phyloP scores from a whole-genome alignment of 37 sponge, comb jelly and placozoan genomes.

The Oscarella lobularis region DNA sequence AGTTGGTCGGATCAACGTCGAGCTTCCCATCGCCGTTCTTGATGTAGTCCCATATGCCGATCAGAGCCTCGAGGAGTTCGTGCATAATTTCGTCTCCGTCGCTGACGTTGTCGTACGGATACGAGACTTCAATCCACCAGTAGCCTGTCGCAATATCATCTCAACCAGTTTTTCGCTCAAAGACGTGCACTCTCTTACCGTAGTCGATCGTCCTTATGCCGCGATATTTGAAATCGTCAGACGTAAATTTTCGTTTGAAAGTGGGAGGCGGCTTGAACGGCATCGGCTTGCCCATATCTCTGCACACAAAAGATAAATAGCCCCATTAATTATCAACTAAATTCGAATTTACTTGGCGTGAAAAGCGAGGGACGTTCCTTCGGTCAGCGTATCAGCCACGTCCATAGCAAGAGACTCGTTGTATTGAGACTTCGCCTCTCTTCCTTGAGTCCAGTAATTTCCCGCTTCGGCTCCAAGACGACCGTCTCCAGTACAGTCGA shows the following conservation, averaged over 20 bases:
- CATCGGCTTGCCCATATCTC: not conserved
- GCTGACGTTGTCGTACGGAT: not conserved
- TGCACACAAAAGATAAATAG: not conserved
- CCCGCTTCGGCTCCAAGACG: not conserved
- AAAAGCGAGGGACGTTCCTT: not conserved
- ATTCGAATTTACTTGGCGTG: not conserved
- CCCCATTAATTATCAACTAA: not conserved
- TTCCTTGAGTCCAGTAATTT: not conserved
- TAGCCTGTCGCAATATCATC: not conserved
- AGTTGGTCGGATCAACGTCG: not conserved
- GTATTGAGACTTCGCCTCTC: not conserved
- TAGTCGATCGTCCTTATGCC: not conserved
- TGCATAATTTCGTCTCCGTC: not conserved
- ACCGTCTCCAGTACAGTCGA: not conserved
- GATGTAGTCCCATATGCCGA: not conserved
- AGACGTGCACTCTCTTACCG: not conserved
- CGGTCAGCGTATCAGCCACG: not conserved
- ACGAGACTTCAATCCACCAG: not conserved
- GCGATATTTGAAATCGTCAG: not conserved
- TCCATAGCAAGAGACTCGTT: not conserved
- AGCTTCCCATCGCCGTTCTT: not conserved
- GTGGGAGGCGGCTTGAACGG: not conserved
- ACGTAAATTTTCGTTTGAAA: not conserved
- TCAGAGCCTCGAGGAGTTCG: not conserved
- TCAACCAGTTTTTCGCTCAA: not conserved